These are phyloP conservation scores for Parnassius orleans DNA, from an alignment of 2,888 invertebrate genomes.

Conservation along the genomic window DNA sequence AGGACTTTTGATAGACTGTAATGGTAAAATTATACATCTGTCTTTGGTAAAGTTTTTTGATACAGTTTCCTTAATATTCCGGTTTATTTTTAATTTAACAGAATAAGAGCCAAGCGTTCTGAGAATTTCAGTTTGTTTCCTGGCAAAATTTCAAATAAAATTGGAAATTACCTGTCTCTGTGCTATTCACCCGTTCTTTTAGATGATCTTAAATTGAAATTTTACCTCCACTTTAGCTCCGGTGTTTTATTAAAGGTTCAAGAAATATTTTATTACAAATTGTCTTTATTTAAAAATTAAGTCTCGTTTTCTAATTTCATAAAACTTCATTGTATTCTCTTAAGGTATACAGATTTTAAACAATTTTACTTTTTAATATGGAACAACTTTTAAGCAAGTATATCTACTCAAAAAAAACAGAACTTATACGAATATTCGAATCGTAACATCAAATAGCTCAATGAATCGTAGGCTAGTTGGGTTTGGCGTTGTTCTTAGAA, in stretches of 20 bases:
- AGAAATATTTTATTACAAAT: neutral
- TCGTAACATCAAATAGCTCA: no score
- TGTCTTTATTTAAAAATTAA: neutral
- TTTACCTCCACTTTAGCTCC: slow-evolving; percentile 1
- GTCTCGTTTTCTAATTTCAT: neutral
- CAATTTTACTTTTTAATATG: no score
- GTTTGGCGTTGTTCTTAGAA: no score
- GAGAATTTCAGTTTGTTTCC: slow-evolving; percentile 41
- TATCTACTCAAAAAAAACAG: no score
- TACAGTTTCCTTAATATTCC: slow-evolving; percentile 39
- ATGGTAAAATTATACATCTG: no score
- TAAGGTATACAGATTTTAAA: no score
- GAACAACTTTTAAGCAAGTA: no score
- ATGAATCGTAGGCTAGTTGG: no score
- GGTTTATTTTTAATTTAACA: slow-evolving; percentile 50
- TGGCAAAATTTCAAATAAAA: slow-evolving; percentile 42
- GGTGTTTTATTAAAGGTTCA: neutral
- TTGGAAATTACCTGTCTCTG: slow-evolving; percentile 32
- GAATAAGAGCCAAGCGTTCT: slow-evolving; percentile 36
- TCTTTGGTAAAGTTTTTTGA: no score
- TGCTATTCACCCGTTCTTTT: slow-evolving; percentile 25
- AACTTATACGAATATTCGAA: no score
- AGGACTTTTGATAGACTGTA: no score
- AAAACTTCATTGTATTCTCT: no score
- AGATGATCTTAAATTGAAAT: slow-evolving; percentile 20